These are phyloP conservation scores for Archips crataeganus DNA, from an alignment of 2,888 invertebrate genomes.

Conservation along the genomic window DNA sequence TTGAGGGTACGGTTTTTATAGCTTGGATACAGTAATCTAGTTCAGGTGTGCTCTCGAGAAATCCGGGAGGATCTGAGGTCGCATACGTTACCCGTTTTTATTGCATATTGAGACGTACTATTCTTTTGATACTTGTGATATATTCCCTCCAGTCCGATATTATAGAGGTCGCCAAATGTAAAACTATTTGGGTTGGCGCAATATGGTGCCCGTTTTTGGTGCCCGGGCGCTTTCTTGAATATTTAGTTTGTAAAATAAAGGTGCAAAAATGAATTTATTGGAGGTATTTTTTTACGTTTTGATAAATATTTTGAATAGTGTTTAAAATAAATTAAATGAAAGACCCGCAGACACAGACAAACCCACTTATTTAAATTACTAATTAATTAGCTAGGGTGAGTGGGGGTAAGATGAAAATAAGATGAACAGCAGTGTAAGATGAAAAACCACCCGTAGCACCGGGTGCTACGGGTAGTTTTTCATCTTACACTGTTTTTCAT, in stretches of 20 bases:
- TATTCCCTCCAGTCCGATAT: constrained; percentile 64
- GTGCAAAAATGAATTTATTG: neutral
- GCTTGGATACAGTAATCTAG: constrained; percentile 79
- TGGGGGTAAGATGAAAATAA: too few species aligned
- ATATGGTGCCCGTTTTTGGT: neutral
- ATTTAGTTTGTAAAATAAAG: neutral
- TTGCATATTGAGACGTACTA: constrained; percentile 84
- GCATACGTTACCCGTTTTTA: constrained; percentile 78
- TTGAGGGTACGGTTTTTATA: constrained; percentile 77
- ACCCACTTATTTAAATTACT: too few species aligned
- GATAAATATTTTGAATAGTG: too few species aligned
- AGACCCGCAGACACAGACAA: too few species aligned
- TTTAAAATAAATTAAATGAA: too few species aligned
- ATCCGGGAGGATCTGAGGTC: constrained; percentile 77
- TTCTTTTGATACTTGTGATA: constrained; percentile 75
- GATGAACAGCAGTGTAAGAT: too few species aligned
- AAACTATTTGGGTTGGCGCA: constrained; percentile 60
- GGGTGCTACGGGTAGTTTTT: too few species aligned
- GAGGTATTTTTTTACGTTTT: too few species aligned
- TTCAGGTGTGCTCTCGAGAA: constrained; percentile 81
- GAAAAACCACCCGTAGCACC: too few species aligned
- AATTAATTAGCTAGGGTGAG: too few species aligned
- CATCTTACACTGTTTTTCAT: too few species aligned
- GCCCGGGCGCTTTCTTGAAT: neutral
- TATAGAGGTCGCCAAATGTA: constrained; percentile 62